These are phyloP conservation scores for Hofmannophila pseudospretella DNA, from an alignment of 2,888 invertebrate species.

Conservation along the genomic window DNA sequence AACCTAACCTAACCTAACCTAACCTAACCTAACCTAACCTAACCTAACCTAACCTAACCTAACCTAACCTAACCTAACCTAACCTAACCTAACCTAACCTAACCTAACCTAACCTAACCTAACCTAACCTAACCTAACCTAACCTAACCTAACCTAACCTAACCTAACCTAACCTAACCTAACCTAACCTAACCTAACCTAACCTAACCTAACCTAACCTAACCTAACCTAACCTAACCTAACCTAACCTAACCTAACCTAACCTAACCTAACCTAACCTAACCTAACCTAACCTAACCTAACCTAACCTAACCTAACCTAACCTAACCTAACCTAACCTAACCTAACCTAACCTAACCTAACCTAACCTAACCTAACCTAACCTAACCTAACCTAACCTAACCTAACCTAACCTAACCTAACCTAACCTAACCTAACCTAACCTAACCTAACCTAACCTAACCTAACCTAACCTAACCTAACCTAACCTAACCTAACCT, in stretches of 20 bases:
- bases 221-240: slow-evolving; percentile 11
- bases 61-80: slow-evolving; percentile 13
- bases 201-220: slow-evolving; percentile 11
- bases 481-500: slow-evolving; percentile 18
- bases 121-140: slow-evolving; percentile 11
- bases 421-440: slow-evolving; percentile 23
- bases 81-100: slow-evolving; percentile 15
- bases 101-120: slow-evolving; percentile 11
- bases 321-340: slow-evolving; percentile 20
- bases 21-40: slow-evolving; percentile 12
- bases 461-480: slow-evolving; percentile 15
- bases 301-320: slow-evolving; percentile 18
- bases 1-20: slow-evolving; percentile 12
- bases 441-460: slow-evolving; percentile 19
- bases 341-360: slow-evolving; percentile 23
- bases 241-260: slow-evolving; percentile 11
- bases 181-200: slow-evolving; percentile 11
- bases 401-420: slow-evolving; percentile 23
- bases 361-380: slow-evolving; percentile 22
- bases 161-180: slow-evolving; percentile 11
- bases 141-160: slow-evolving; percentile 11
- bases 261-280: slow-evolving; percentile 17
- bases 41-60: slow-evolving; percentile 13
- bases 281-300: slow-evolving; percentile 16
- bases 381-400: slow-evolving; percentile 19